Conservation (phyloP, 2,888 invertebrate species). For the Stenichneumon culpator region DNA sequence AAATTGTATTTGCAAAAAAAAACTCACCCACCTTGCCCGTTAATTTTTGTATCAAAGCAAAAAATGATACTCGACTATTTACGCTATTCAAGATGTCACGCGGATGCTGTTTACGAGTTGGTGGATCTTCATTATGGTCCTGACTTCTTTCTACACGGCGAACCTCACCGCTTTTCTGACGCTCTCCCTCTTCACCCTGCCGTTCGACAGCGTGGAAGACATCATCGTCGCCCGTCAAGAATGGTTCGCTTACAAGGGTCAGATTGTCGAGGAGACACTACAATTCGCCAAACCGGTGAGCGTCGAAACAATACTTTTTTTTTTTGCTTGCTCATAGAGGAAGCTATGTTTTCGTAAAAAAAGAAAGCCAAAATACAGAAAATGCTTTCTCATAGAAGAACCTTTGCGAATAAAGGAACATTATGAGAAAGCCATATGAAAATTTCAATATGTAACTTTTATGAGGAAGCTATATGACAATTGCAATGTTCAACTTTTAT, state of each 20-base stretch:
- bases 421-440: not conserved
- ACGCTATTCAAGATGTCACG: conserved; percentile 90
- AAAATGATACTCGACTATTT: conserved; percentile 4
- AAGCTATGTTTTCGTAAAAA: not conserved
- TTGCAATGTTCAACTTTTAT: too few species aligned
- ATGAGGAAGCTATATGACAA: too few species aligned
- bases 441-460: not conserved
- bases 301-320: not conserved
- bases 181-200: conserved; percentile 93
- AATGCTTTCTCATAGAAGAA: too few species aligned
- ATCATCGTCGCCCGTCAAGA: conserved; percentile 88
- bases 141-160: conserved; percentile 96
- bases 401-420: too few species aligned
- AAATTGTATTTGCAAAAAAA: not conserved
- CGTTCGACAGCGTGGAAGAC: conserved; percentile 90
- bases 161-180: conserved; percentile 96
- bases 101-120: conserved; percentile 94
- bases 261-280: conserved; percentile 88
- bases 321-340: not conserved
- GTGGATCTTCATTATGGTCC: conserved; percentile 96
- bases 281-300: not conserved
- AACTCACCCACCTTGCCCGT: not conserved
- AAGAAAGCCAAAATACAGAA: not conserved
- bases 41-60: not conserved
- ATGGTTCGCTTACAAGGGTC: conserved; percentile 91